phyloP scores from a whole-genome alignment of 2,888 invertebrate species.

The Galerucella nymphaeae region DNA sequence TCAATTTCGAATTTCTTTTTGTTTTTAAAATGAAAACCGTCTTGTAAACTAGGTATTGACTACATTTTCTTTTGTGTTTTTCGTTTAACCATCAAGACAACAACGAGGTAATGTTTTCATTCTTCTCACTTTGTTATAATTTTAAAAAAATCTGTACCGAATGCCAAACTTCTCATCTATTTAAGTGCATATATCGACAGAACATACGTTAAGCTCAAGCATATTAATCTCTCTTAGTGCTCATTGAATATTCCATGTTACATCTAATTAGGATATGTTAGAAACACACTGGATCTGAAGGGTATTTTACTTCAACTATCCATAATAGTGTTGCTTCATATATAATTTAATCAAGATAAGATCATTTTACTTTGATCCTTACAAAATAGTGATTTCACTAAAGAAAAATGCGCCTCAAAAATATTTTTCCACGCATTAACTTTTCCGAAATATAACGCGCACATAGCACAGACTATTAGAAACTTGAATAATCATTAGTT shows the following conservation, averaged over 20 bases:
- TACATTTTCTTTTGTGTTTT: constrained; percentile 3
- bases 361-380: neutral
- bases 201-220: neutral
- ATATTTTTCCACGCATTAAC: neutral
- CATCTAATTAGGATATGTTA: neutral
- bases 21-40: constrained; percentile 25
- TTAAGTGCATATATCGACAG: no score
- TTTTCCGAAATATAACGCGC: neutral
- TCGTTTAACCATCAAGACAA: neutral
- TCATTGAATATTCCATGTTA: neutral
- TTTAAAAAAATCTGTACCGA: no score
- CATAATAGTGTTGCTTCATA: no score
- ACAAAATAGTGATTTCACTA: neutral
- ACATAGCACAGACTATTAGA: neutral
- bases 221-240: neutral
- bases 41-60: constrained; percentile 19
- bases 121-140: neutral
- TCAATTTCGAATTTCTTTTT: constrained; percentile 19
- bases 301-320: no score
- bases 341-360: neutral
- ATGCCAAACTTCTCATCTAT: no score
- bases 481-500: constrained; percentile 5
- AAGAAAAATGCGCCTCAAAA: neutral
- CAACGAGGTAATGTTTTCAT: neutral
- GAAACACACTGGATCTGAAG: neutral